Evolutionary conservation across 2,888 invertebrate species (phyloP).

Genomic region (Osmoderma eremita): DNA sequence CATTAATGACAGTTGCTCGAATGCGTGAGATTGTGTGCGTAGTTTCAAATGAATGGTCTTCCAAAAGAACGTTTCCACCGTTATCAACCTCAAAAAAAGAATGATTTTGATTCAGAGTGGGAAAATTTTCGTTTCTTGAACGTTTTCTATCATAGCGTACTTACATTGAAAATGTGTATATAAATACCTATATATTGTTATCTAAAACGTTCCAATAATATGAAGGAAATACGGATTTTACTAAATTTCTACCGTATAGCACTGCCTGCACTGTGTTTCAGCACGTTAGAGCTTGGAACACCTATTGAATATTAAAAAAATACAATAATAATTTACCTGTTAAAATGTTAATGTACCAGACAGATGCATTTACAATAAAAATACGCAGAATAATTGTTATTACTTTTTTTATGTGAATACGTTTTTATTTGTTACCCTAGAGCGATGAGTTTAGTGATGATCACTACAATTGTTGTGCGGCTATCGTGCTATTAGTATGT

Average conservation of each 20-base stretch:
- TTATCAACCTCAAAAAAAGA: constrained; percentile 49
- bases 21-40: constrained; percentile 50
- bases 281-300: constrained; percentile 65
- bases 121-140: neutral
- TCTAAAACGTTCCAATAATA: constrained; percentile 11
- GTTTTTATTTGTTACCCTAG: neutral
- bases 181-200: neutral
- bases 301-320: constrained; percentile 64
- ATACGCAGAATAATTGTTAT: constrained; percentile 63
- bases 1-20: constrained; percentile 45
- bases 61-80: constrained; percentile 54
- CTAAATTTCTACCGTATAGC: constrained; percentile 62
- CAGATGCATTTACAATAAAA: constrained; percentile 65
- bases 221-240: constrained; percentile 41
- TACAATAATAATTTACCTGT: constrained; percentile 64
- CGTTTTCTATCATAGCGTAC: neutral
- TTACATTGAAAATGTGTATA: neutral
- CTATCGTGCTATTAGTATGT: too few species aligned
- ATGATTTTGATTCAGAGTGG: too few species aligned
- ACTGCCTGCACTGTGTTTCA: constrained; percentile 65
- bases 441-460: neutral
- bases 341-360: constrained; percentile 65
- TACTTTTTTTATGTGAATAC: constrained; percentile 32
- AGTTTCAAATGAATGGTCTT: constrained; percentile 57
- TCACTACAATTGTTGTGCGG: neutral